Conservation (phyloP, 2,888 invertebrate species). For the Sialis lutaria region DNA sequence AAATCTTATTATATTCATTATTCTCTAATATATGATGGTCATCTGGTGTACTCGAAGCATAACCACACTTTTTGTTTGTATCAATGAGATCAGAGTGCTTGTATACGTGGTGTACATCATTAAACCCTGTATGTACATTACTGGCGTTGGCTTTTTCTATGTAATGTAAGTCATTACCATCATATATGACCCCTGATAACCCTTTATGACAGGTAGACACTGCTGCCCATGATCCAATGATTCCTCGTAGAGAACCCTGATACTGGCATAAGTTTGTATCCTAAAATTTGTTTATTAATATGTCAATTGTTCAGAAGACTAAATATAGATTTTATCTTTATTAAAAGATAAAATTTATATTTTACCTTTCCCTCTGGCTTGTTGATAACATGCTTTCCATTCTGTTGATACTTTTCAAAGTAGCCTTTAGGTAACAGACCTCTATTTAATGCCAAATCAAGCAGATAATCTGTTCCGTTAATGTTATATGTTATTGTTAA, state of each 20-base stretch:
- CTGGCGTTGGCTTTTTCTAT: constrained; percentile 30
- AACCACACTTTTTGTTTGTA: constrained; percentile 41
- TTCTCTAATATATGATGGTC: constrained; percentile 23
- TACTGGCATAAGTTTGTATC: constrained; percentile 62
- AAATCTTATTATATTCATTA: constrained; percentile 36
- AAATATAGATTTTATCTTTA: no score
- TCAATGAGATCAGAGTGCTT: constrained; percentile 42
- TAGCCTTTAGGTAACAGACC: constrained; percentile 52
- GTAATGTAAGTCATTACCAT: constrained; percentile 59
- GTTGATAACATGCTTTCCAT: constrained; percentile 33
- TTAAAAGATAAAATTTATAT: background rate
- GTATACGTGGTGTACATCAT: constrained; percentile 39
- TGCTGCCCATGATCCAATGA: constrained; percentile 60
- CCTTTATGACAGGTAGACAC: constrained; percentile 64
- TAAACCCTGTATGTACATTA: constrained; percentile 9
- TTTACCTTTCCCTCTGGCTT: constrained; percentile 36
- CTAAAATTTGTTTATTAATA: constrained; percentile 25
- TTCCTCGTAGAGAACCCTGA: constrained; percentile 52
- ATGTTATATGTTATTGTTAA: constrained; percentile 46
- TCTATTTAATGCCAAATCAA: constrained; percentile 56
- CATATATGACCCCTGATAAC: constrained; percentile 59
- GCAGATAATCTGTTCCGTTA: constrained; percentile 43
- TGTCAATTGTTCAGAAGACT: no score
- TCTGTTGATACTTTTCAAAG: constrained; percentile 38
- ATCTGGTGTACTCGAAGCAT: constrained; percentile 11